Conservation (phyloP, 2,797 vertebrate species). For the Spondyliosoma cantharus region DNA sequence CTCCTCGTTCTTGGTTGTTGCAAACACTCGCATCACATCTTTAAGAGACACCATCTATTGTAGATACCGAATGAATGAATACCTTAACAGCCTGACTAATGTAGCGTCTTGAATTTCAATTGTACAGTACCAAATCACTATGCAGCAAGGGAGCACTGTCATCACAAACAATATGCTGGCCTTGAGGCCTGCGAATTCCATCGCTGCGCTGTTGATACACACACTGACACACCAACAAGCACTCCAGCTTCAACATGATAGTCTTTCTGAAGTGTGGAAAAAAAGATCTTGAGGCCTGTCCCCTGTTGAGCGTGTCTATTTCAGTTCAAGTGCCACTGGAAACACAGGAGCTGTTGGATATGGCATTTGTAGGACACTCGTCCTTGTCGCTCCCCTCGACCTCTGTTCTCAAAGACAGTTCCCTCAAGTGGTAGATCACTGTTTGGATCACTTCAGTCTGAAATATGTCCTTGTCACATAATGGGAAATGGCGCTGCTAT, state of each 20-base stretch:
- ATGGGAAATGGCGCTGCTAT: constrained; percentile 71
- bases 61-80: constrained; percentile 26
- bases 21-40: constrained; percentile 4
- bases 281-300: constrained; percentile 76
- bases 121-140: constrained; percentile 23
- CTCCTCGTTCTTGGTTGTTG: not conserved
- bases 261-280: constrained; percentile 70
- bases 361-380: constrained; percentile 81
- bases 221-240: constrained; percentile 62
- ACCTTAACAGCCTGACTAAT: constrained; percentile 12
- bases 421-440: constrained; percentile 78
- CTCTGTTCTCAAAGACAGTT: constrained; percentile 82
- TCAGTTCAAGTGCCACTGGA: constrained; percentile 82
- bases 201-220: constrained; percentile 52
- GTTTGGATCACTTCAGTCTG: constrained; percentile 80
- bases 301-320: constrained; percentile 77
- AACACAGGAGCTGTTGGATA: constrained; percentile 77
- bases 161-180: constrained; percentile 45
- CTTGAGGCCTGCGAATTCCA: constrained; percentile 58
- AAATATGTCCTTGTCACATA: constrained; percentile 81
- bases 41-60: not conserved
- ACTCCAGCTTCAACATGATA: constrained; percentile 64
- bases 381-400: constrained; percentile 81
- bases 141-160: constrained; percentile 38
- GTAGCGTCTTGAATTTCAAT: constrained; percentile 36